Conservation (phyloP, 1,140 invertebrate genomes). For the Penaeus indicus region DNA sequence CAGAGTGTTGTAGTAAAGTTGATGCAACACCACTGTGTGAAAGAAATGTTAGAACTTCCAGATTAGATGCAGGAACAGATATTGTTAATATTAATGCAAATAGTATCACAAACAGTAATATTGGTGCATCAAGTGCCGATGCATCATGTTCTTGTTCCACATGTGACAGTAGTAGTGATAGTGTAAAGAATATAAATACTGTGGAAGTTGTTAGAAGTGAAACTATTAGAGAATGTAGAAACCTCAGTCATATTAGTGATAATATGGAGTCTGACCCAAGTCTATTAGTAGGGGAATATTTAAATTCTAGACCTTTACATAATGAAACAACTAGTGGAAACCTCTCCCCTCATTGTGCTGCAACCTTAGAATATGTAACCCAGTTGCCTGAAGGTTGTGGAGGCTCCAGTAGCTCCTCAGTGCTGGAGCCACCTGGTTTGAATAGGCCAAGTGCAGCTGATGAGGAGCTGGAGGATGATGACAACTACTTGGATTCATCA, state of each 20-base stretch:
- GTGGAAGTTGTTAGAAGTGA: constrained; percentile 45
- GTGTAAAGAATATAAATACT: constrained; percentile 34
- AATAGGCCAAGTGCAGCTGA: constrained; percentile 22
- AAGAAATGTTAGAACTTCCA: constrained; percentile 55
- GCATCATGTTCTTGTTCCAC: constrained; percentile 54
- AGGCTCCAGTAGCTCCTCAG: constrained; percentile 35
- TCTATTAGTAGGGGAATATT: constrained; percentile 25
- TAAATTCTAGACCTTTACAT: constrained; percentile 1
- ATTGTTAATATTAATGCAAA: constrained; percentile 2
- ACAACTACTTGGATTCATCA: constrained; percentile 66
- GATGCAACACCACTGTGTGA: constrained; percentile 56
- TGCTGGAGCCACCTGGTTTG: constrained; percentile 20
- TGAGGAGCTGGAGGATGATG: constrained; percentile 65
- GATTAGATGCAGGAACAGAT: constrained; percentile 44
- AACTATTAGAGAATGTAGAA: constrained; percentile 39
- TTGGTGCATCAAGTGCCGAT: constrained; percentile 15
- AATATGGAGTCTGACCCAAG: constrained; percentile 21
- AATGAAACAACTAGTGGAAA: constrained; percentile 39
- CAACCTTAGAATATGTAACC: constrained; percentile 65
- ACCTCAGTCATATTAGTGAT: constrained; percentile 8
- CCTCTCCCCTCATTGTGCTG: constrained; percentile 55
- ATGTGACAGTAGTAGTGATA: constrained; percentile 48
- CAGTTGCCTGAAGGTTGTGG: constrained; percentile 65
- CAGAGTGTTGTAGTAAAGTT: constrained; percentile 44
- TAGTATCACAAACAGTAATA: too few relatives aligned